These are phyloP conservation scores for Piscicola geometra DNA, from an alignment of 2,888 invertebrate species.

Conservation along the genomic window DNA sequence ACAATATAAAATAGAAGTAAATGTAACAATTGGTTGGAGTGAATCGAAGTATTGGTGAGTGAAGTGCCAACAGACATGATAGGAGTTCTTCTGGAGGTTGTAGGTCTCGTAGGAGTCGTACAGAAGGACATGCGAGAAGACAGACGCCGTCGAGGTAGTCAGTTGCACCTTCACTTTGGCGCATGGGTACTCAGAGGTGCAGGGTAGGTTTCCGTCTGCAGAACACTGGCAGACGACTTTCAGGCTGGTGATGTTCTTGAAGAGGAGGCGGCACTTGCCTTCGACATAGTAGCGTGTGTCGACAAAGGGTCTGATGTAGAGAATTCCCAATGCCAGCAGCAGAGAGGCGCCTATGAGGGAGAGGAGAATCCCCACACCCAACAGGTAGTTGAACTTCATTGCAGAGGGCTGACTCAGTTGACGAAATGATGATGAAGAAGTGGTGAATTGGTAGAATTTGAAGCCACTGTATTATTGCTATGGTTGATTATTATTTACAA, in stretches of 20 bases:
- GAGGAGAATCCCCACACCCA: constrained; percentile 42
- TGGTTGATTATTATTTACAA: too few species aligned
- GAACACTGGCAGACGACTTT: constrained; percentile 39
- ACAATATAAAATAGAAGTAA: too few species aligned
- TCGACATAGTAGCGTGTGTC: constrained; percentile 33
- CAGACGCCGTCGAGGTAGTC: constrained; percentile 23
- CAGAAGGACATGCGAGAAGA: constrained; percentile 37
- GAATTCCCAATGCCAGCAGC: constrained; percentile 42
- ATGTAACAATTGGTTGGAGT: too few species aligned
- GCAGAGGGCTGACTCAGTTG: too few species aligned
- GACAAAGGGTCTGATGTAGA: constrained; percentile 43
- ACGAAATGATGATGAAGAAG: background rate
- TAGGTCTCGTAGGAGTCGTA: constrained; percentile 43
- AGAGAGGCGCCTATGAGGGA: constrained; percentile 42
- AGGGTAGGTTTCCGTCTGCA: constrained; percentile 36
- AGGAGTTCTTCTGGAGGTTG: background rate
- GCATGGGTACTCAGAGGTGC: constrained; percentile 41
- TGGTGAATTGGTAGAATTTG: too few species aligned
- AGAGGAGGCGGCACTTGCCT: constrained; percentile 29
- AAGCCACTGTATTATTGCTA: background rate
- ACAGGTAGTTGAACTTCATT: constrained; percentile 40
- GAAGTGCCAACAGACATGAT: background rate
- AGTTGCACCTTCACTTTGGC: constrained; percentile 38
- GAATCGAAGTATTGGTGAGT: too few species aligned
- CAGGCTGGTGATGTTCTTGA: background rate